These are phyloP conservation scores for Stegastes partitus DNA, from an alignment of 2,113 vertebrate genomes.

Conservation along the genomic window DNA sequence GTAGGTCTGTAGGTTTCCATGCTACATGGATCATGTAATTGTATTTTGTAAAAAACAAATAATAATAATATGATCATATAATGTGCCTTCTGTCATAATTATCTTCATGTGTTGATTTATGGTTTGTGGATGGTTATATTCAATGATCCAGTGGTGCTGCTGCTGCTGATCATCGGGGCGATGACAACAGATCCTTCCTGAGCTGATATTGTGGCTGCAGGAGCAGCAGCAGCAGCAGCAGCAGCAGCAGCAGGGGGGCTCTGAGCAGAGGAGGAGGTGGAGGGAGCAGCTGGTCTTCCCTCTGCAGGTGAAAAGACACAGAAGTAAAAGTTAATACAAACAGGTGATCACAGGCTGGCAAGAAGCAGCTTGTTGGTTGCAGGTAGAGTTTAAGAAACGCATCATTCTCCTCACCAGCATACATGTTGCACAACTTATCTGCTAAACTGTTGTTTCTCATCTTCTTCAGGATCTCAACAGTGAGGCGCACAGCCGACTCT, in stretches of 20 bases:
- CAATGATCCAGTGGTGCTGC: no score
- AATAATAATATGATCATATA: no score
- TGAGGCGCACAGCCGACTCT: not conserved
- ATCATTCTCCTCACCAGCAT: slow-evolving; percentile 32
- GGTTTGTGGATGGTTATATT: no score
- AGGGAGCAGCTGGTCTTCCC: not conserved
- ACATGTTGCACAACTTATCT: not conserved
- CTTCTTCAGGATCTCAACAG: slow-evolving; percentile 24
- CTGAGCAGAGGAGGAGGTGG: slow-evolving; percentile 6
- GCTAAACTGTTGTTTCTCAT: slow-evolving; percentile 16
- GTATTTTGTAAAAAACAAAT: no score
- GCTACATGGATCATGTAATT: no score
- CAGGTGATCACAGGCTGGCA: not conserved
- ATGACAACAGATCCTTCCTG: not conserved
- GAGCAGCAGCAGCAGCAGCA: no score
- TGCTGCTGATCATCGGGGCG: no score
- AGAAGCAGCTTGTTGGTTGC: no score
- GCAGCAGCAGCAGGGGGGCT: not conserved
- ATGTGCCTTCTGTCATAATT: no score
- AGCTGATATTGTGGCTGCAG: not conserved
- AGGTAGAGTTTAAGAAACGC: not conserved
- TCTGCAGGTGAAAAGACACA: slow-evolving; percentile 12
- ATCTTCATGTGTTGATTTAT: no score
- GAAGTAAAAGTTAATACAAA: not conserved
- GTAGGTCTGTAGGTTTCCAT: no score